Evolutionary conservation across 1,140 invertebrate genomes (phyloP), one percentile per base, ranked within the genome.

Genomic region (Eumeta japonica): DNA sequence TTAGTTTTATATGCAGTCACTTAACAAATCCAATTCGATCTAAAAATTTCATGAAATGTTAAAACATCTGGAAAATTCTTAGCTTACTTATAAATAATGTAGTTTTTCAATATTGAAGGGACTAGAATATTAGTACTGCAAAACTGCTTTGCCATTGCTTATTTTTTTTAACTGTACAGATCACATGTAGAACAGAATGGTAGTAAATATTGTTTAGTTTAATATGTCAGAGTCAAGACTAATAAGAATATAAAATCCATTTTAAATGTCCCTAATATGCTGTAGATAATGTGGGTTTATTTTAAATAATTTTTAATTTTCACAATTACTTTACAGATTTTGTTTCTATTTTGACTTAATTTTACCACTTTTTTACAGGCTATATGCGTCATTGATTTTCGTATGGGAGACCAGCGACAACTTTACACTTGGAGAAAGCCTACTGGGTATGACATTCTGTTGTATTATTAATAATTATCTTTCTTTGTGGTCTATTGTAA

Each of bases 361-460:
- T 37, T 5, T 43, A 20, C 32, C 9, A 10, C 36, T 17, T 30
- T 42, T 41, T 45, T 55, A 37, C 62, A 90, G 86, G 80, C 89
- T 11, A 68, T 90, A 33, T 86, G 85, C 36, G 85, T 90, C 5
- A 80, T 84, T 37, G 83, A 88, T 20, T 90, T 91, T 55, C 86
- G 87, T 50, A 83, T 81, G 38, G 85, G 86, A 10, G 81, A 83
- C 31, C 88, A 86, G 50, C 74, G 83, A 11, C 85, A 88, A 47
- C 59, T 90, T 14, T 90, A 88, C 51, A 78, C 79, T 16, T 89
- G 88, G 82, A 81, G 65, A 41, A 77, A 67, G 72, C 76, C 56
- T 51, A 77, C 60, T 3, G 63, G 62, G 65, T 70, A 46, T 35
- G 46, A 41, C 15, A 35, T 17, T 1, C 3, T 17, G n/a, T n/a